Percentiles rank a stretch among this genome's conserved stretches.
Evolutionary conservation across 2,113 vertebrate genomes (phyloP).

Genomic region (Aplodontia rufa): DNA sequence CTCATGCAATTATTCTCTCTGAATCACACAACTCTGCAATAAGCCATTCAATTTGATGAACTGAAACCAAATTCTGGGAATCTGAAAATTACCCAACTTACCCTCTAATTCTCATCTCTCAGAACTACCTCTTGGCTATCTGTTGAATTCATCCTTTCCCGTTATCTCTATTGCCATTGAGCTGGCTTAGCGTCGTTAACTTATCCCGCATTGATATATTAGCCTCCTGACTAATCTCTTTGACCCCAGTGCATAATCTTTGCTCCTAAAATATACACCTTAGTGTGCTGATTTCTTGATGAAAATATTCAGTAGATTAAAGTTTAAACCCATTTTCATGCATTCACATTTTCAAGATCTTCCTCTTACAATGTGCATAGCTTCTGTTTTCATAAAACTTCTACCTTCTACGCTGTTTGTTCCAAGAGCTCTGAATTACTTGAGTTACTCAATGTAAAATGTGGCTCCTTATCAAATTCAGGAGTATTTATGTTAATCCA

Average conservation of each 20-base stretch:
- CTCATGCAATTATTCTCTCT: not conserved
- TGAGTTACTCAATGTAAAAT: not conserved
- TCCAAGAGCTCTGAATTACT: not conserved
- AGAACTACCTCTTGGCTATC: not conserved
- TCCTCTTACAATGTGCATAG: not conserved
- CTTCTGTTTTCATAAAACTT: not conserved
- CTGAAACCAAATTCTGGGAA: not conserved
- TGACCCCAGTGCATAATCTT: not conserved
- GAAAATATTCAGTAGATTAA: conserved; percentile 1
- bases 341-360: not conserved
- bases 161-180: not conserved
- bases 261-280: not conserved
- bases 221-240: conserved; percentile 1
- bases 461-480: not conserved
- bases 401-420: not conserved
- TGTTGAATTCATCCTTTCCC: not conserved
- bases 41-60: not conserved
- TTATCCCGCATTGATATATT: conserved; percentile 13
- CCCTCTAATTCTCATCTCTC: not conserved
- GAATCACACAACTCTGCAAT: not conserved
- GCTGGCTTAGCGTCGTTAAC: not conserved
- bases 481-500: not conserved
- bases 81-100: not conserved
- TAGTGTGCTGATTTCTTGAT: not conserved
- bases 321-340: not conserved